phyloP scores from a whole-genome alignment of 2,888 invertebrate genomes.

The Koerneria pararmatus region DNA sequence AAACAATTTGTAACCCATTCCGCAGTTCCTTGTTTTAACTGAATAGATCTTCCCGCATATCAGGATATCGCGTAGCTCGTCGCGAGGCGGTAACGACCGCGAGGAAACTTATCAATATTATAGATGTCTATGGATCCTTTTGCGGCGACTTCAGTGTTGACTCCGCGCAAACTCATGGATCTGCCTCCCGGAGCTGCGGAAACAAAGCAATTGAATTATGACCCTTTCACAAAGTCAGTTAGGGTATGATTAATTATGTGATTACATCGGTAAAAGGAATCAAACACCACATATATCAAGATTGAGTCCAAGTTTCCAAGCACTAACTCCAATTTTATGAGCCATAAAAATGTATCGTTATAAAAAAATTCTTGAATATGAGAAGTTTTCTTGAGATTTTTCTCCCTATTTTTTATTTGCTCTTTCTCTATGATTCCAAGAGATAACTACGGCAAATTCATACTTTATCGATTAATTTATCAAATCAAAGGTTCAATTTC shows the following conservation, averaged over 20 bases:
- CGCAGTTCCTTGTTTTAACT: too few relatives aligned
- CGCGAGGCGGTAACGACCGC: too few relatives aligned
- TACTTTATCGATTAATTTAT: too few relatives aligned
- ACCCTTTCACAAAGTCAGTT: slow-evolving; percentile 57
- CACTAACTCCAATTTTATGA: background rate
- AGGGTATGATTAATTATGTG: background rate
- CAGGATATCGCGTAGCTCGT: too few relatives aligned
- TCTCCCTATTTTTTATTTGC: too few relatives aligned
- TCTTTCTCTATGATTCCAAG: too few relatives aligned
- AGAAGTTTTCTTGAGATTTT: too few relatives aligned
- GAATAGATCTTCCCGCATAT: too few relatives aligned
- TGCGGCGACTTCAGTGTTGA: slow-evolving; percentile 42
- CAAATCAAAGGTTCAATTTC: too few relatives aligned
- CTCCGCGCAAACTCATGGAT: slow-evolving; percentile 47
- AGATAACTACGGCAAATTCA: too few relatives aligned
- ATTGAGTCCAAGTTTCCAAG: background rate
- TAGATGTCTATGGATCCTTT: slow-evolving; percentile 52
- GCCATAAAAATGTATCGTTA: background rate
- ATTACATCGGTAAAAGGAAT: background rate
- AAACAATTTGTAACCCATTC: background rate
- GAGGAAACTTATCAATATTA: slow-evolving; percentile 37
- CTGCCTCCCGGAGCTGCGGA: slow-evolving; percentile 52
- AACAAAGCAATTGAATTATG: slow-evolving; percentile 57
- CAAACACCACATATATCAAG: background rate
- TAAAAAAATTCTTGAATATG: background rate